A percentile compares a stretch with the other conserved stretches of the same genome.
phyloP scores from a whole-genome alignment of 2,888 invertebrate species.

The Lottia gigantea region DNA sequence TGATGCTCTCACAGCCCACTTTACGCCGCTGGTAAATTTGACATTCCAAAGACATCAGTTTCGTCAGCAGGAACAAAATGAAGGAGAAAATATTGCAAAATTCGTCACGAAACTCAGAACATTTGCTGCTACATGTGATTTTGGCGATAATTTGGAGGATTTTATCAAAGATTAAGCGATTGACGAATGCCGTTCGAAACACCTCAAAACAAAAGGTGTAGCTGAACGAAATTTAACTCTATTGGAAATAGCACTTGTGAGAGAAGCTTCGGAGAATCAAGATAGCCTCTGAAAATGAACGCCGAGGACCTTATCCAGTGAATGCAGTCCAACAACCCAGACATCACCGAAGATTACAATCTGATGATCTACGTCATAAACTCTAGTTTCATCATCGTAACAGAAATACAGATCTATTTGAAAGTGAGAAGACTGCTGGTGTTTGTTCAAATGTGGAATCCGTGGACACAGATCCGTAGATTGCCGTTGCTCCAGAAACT shows the following conservation, averaged over 20 bases:
- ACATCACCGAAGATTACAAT: too few species aligned
- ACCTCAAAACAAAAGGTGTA: constrained; percentile 19
- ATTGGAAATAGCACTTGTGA: constrained; percentile 8
- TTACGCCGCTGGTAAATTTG: constrained; percentile 19
- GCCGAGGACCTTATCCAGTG: too few species aligned
- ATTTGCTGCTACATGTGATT: constrained; percentile 18
- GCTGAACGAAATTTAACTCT: constrained; percentile 20
- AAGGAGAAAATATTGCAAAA: constrained; percentile 14
- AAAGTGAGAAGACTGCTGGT: too few species aligned
- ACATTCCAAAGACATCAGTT: constrained; percentile 1
- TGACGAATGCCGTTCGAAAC: constrained; percentile 24
- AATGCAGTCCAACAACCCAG: too few species aligned
- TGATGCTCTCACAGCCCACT: constrained; percentile 17
- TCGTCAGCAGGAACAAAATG: constrained; percentile 15
- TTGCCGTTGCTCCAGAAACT: too few species aligned
- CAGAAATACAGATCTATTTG: too few species aligned
- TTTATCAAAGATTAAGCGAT: constrained; percentile 29
- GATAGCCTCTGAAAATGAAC: not conserved
- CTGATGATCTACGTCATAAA: too few species aligned
- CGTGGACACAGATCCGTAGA: too few species aligned
- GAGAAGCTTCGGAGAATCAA: constrained; percentile 22
- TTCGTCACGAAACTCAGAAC: not conserved
- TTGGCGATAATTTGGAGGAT: not conserved
- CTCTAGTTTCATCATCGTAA: too few species aligned
- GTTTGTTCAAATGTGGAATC: too few species aligned